These are phyloP conservation scores for Irena cyanogastra DNA, from an alignment of 2,113 vertebrate species.

Conservation along the genomic window DNA sequence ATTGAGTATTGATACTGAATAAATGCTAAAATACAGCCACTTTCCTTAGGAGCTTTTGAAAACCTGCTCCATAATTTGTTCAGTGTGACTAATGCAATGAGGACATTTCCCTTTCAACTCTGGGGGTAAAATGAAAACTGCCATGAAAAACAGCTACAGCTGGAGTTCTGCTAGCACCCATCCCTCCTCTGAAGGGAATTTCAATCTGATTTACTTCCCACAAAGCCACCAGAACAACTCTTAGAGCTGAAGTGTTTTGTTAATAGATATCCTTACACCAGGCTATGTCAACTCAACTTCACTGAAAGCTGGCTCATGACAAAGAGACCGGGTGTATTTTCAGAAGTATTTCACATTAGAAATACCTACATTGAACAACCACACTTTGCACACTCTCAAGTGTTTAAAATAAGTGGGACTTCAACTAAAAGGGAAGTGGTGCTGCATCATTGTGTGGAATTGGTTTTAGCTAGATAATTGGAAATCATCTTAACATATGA, in stretches of 20 bases:
- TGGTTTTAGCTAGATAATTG: background rate
- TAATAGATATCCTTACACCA: background rate
- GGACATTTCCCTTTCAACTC: background rate
- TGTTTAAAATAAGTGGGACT: background rate
- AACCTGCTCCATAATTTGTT: background rate
- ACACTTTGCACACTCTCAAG: background rate
- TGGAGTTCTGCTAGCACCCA: background rate
- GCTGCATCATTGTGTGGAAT: background rate
- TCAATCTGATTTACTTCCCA: background rate
- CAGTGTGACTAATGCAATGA: background rate
- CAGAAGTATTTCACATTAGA: background rate
- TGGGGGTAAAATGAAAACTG: background rate
- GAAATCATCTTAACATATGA: background rate
- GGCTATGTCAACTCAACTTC: background rate
- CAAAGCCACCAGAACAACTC: background rate
- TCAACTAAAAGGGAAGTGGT: background rate
- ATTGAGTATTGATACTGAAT: background rate
- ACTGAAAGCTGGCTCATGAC: background rate
- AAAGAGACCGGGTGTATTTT: background rate
- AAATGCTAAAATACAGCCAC: background rate
- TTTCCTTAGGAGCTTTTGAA: background rate
- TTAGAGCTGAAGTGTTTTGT: background rate
- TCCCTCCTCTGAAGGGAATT: background rate
- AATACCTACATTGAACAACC: background rate
- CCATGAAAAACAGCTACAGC: background rate